Conservation (phyloP, 1,140 invertebrate genomes). For the Agraylea sexmaculata region DNA sequence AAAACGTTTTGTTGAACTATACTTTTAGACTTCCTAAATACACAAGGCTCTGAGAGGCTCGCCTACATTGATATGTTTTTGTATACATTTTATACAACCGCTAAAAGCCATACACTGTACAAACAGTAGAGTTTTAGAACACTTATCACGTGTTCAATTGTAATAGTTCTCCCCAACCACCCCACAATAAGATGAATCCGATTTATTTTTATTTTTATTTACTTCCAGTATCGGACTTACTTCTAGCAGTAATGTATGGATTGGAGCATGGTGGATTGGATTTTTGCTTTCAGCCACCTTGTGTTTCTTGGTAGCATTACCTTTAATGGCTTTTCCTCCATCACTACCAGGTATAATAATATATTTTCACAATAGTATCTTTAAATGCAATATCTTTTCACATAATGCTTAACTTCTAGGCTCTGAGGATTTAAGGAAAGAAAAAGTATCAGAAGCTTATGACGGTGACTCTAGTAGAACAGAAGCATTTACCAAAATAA, state of each 20-base stretch:
- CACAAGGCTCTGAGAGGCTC: no score
- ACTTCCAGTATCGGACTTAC: slow-evolving; percentile 52
- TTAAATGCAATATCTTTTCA: background rate
- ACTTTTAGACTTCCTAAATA: no score
- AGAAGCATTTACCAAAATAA: slow-evolving; percentile 47
- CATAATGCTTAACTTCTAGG: slow-evolving; percentile 30
- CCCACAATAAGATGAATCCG: slow-evolving; percentile 1
- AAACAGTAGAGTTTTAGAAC: no score
- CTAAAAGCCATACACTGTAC: no score
- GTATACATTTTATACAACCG: no score
- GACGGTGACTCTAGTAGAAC: slow-evolving; percentile 34
- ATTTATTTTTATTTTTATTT: slow-evolving; percentile 9
- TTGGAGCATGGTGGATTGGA: slow-evolving; percentile 81
- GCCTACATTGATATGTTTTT: no score
- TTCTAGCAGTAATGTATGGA: slow-evolving; percentile 63
- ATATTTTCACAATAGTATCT: background rate
- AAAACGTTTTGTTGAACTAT: no score
- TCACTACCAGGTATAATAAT: slow-evolving; percentile 50
- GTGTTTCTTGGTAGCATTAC: slow-evolving; percentile 55
- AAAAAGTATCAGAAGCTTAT: slow-evolving; percentile 59
- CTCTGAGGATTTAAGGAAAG: slow-evolving; percentile 49
- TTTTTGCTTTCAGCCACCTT: slow-evolving; percentile 56
- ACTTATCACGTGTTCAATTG: no score
- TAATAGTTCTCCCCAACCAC: no score
- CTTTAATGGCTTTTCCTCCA: slow-evolving; percentile 59